Conservation (phyloP, 1,140 invertebrate species). For the Chelonus insularis region DNA sequence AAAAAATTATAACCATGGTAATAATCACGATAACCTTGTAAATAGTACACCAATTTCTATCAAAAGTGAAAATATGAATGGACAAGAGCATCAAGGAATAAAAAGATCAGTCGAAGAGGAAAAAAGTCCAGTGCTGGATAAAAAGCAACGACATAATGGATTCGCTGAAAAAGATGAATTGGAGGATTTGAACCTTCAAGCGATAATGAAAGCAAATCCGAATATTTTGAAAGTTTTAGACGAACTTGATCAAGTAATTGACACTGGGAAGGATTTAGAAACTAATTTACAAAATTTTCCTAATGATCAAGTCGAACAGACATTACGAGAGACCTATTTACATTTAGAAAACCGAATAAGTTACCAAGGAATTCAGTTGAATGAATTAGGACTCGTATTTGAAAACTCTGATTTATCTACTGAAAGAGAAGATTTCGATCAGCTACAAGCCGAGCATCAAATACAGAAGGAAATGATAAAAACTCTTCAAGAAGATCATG, state of each 20-base stretch:
- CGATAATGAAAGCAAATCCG: slow-evolving; percentile 15
- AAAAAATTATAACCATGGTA: background rate
- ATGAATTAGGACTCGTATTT: slow-evolving; percentile 47
- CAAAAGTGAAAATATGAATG: slow-evolving; percentile 11
- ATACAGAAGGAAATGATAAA: slow-evolving; percentile 53
- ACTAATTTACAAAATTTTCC: background rate
- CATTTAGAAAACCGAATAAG: slow-evolving; percentile 44
- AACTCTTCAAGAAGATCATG: slow-evolving; percentile 54
- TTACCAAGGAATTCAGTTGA: slow-evolving; percentile 48
- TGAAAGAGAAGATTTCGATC: slow-evolving; percentile 44
- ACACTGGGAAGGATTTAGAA: background rate
- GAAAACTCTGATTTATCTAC: slow-evolving; percentile 33
- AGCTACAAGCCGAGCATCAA: slow-evolving; percentile 52
- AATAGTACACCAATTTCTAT: slow-evolving; percentile 10
- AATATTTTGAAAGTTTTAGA: slow-evolving; percentile 1
- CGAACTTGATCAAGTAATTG: background rate
- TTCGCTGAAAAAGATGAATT: background rate
- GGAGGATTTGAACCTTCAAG: slow-evolving; percentile 7
- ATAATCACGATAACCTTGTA: slow-evolving; percentile 13
- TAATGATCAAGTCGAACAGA: slow-evolving; percentile 38
- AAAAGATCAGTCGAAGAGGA: background rate
- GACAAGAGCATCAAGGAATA: background rate
- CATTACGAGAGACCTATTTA: slow-evolving; percentile 41
- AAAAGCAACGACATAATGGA: slow-evolving; percentile 6
- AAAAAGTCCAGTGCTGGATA: background rate